phyloP scores from a whole-genome alignment of 2,113 vertebrate species.

The Ellobius talpinus region DNA sequence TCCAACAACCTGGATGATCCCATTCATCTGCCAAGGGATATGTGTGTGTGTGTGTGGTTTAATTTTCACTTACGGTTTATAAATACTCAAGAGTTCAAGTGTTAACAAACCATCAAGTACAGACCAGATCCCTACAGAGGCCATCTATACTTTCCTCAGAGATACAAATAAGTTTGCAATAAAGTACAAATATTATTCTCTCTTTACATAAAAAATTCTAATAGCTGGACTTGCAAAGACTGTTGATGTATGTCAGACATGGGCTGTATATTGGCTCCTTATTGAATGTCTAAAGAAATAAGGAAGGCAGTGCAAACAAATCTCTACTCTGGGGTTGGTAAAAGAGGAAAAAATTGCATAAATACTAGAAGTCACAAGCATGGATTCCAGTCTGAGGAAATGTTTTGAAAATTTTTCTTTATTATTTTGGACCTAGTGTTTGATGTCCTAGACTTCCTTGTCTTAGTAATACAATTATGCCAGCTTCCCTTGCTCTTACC shows the following conservation, averaged over 20 bases:
- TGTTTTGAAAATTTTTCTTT: neutral
- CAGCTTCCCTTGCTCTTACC: neutral
- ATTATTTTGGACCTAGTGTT: neutral
- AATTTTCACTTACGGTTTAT: neutral
- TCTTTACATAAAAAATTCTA: neutral
- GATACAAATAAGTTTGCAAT: neutral
- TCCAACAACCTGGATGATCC: neutral
- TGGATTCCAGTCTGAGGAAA: neutral
- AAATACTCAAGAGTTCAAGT: neutral
- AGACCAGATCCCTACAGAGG: neutral
- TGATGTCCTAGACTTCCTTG: neutral
- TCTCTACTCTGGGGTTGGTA: neutral
- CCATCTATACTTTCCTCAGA: neutral
- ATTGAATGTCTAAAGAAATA: neutral
- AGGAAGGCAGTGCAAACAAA: neutral
- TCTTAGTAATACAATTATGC: neutral
- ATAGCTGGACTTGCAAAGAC: neutral
- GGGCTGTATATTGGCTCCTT: neutral
- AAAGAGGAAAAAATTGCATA: neutral
- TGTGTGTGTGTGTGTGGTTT: neutral
- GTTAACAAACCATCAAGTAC: neutral
- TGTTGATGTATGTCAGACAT: neutral
- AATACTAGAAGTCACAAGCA: neutral
- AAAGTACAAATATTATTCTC: constrained; percentile 17
- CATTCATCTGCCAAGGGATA: neutral